phyloP scores from a whole-genome alignment of 2,888 invertebrate genomes.

The Mythimna lalbum region DNA sequence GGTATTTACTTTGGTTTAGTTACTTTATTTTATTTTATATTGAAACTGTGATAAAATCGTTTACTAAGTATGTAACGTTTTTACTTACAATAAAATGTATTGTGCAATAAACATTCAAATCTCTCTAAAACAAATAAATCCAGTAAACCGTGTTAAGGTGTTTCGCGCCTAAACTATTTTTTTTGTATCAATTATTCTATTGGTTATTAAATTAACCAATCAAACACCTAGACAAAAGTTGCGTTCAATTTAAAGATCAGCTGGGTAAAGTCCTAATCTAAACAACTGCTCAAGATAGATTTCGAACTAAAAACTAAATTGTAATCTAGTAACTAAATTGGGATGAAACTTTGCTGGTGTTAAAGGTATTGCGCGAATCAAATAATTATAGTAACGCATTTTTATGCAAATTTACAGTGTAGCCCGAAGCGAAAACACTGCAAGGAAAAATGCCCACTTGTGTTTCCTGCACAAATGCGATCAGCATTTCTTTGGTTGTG shows the following conservation, averaged over 20 bases:
- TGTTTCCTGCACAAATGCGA: too few relatives aligned
- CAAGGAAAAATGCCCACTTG: too few relatives aligned
- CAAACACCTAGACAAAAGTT: background rate
- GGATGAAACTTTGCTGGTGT: too few relatives aligned
- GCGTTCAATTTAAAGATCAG: slow-evolving; percentile 36
- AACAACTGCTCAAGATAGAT: too few relatives aligned
- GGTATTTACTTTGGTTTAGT: slow-evolving; percentile 44
- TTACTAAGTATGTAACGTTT: background rate
- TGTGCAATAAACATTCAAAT: background rate
- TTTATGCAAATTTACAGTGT: too few relatives aligned
- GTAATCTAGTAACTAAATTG: too few relatives aligned
- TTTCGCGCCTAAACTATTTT: slow-evolving; percentile 48
- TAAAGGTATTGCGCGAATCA: too few relatives aligned
- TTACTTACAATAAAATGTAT: background rate
- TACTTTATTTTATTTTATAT: background rate
- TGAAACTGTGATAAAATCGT: background rate
- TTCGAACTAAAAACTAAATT: too few relatives aligned
- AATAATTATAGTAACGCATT: too few relatives aligned
- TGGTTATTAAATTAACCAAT: slow-evolving; percentile 42
- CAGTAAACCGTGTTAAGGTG: background rate
- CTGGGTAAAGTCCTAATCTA: background rate
- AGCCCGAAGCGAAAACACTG: too few relatives aligned
- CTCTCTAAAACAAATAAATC: fast-evolving
- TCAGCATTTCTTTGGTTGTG: too few relatives aligned
- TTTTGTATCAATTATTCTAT: slow-evolving; percentile 14